These are phyloP conservation scores for Tichodroma muraria DNA, from an alignment of 2,113 vertebrate species.

Conservation along the genomic window DNA sequence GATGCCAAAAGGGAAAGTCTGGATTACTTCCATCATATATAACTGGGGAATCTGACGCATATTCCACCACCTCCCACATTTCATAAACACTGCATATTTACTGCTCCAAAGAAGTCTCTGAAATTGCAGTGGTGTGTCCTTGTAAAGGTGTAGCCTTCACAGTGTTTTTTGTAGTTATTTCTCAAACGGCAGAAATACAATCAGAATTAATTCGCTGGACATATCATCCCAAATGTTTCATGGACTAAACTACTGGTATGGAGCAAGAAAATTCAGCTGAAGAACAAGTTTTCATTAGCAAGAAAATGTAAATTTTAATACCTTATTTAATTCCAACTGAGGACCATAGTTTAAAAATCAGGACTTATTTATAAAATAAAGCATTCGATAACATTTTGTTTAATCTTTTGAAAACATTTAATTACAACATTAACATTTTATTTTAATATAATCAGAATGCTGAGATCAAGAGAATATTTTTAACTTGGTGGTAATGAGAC, in stretches of 20 bases:
- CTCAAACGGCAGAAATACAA: background rate
- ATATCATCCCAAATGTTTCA: background rate
- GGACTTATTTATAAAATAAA: background rate
- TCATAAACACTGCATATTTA: background rate
- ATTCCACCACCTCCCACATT: background rate
- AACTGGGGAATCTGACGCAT: background rate
- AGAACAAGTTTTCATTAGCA: background rate
- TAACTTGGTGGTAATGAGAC: background rate
- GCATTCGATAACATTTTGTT: background rate
- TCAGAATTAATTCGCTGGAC: background rate
- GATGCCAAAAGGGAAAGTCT: background rate
- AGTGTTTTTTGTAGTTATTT: background rate
- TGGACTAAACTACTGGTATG: background rate
- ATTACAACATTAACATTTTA: background rate
- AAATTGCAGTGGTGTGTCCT: background rate
- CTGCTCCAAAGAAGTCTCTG: background rate
- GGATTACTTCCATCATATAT: background rate
- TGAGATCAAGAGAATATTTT: background rate
- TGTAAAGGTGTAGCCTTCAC: background rate
- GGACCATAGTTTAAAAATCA: background rate
- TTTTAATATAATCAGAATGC: background rate
- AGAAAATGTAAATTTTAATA: background rate
- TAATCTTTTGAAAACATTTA: background rate
- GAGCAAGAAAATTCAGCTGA: no score
- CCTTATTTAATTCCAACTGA: background rate